Evolutionary conservation across 2,113 vertebrate genomes (phyloP), one percentile per base, ranked within the genome.

Genomic region (Gambusia holbrooki): DNA sequence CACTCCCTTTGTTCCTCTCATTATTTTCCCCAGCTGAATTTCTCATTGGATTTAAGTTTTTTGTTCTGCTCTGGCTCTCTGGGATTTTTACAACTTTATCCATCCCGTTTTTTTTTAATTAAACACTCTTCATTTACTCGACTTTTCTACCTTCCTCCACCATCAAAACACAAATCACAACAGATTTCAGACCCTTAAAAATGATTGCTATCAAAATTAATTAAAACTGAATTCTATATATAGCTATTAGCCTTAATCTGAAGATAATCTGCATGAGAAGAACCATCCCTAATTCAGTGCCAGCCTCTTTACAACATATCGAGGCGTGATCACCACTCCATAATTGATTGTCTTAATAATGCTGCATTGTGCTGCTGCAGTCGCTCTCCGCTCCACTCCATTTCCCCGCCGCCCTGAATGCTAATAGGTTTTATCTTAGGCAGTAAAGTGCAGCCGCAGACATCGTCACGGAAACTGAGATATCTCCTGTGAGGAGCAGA

Each of bases 271-370:
- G 51, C 10, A 9, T 58, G 51, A 58, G 51, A 58, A 58, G 51
- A 58, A n/a, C 28, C n/a, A 17, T 3, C 25, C 63, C 6, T 17
- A 45, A 62, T 74, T 73, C 75, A 72, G 66, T 54, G 28, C 28
- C 27, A 66, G 61, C 1, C 15, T 5, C 37, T 32, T 72, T 60
- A 80, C 63, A 22, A 75, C 71, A 58, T 62, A 28, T 80, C 71
- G 76, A 82, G 64, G 81, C 76, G 32, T 42, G 62, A 70, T 71
- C 75, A 35, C 74, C 84, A 29, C 25, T 11, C 77, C 40, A 65
- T 89, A 88, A 92, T 72, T 78, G 90, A 92, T 84, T 80, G 83
- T 90, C 81, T 86, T 87, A 83, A 90, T 88, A 89, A 86, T 69
- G 73, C 79, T 74, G 86, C 86, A 45, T 84, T 80, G 85, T 90